phyloP scores from a whole-genome alignment of 2,113 vertebrate species.

The Smithornis capensis region DNA sequence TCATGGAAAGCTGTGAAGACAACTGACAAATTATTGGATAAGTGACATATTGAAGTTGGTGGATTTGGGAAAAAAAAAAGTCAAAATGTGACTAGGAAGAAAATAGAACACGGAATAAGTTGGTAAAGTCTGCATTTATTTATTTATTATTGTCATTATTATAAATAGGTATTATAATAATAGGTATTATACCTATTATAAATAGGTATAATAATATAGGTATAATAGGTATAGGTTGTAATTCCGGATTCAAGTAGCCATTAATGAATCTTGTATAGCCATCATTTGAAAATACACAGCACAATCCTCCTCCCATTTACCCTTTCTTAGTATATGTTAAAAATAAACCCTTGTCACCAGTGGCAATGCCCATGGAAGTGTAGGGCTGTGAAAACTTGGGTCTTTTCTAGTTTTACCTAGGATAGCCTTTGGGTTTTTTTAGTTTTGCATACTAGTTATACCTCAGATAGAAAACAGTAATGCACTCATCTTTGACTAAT shows the following conservation, averaged over 20 bases:
- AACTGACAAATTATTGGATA: background rate
- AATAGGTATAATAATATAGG: too few species aligned
- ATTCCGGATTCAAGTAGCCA: background rate
- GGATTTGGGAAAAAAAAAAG: background rate
- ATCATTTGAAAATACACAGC: background rate
- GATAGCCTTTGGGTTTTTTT: background rate
- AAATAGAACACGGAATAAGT: background rate
- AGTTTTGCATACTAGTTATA: background rate
- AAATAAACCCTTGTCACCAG: background rate
- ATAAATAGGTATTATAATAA: background rate
- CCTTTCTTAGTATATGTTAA: background rate
- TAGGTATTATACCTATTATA: too few species aligned
- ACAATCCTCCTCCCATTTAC: background rate
- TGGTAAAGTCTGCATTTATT: background rate
- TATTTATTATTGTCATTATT: background rate
- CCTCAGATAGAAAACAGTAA: conserved; percentile 16
- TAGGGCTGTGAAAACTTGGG: background rate
- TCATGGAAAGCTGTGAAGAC: background rate
- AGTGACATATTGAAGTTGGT: background rate
- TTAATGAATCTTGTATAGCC: background rate
- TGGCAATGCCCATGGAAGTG: background rate
- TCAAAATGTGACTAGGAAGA: background rate
- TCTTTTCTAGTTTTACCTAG: background rate
- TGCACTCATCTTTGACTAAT: conserved; percentile 31
- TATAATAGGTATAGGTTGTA: too few species aligned